These are phyloP conservation scores for Myotis planiceps DNA, from an alignment of 2,797 vertebrate genomes.

Conservation along the genomic window DNA sequence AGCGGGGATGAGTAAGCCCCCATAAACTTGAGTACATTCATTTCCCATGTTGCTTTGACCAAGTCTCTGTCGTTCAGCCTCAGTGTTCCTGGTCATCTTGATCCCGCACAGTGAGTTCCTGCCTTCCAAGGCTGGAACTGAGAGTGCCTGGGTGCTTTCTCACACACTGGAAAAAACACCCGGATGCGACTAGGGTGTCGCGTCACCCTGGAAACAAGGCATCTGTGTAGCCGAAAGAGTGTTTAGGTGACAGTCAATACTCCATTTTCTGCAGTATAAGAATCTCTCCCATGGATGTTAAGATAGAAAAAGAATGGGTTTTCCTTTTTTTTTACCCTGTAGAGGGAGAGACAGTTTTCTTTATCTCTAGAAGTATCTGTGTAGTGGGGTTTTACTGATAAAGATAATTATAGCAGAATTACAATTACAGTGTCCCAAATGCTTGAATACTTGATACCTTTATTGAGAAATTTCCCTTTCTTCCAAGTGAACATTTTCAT, in stretches of 20 bases:
- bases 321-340: neutral
- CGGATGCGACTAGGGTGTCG: neutral
- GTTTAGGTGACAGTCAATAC: neutral
- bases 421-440: neutral
- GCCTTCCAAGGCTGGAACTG: neutral
- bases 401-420: neutral
- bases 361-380: neutral
- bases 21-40: neutral
- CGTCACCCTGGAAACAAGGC: slow-evolving; percentile 4
- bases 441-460: neutral
- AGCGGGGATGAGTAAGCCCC: too few species aligned
- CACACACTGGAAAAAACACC: neutral
- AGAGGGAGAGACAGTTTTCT: neutral
- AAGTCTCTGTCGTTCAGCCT: neutral
- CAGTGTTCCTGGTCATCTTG: neutral
- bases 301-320: neutral
- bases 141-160: neutral
- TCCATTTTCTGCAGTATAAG: neutral
- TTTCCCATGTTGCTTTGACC: neutral
- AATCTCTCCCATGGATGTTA: neutral
- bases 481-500: neutral
- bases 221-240: neutral
- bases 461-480: neutral
- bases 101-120: neutral
- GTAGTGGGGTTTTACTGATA: neutral